These are phyloP conservation scores for Leptinotarsa texana DNA, from an alignment of 1,140 invertebrate species.

Conservation along the genomic window DNA sequence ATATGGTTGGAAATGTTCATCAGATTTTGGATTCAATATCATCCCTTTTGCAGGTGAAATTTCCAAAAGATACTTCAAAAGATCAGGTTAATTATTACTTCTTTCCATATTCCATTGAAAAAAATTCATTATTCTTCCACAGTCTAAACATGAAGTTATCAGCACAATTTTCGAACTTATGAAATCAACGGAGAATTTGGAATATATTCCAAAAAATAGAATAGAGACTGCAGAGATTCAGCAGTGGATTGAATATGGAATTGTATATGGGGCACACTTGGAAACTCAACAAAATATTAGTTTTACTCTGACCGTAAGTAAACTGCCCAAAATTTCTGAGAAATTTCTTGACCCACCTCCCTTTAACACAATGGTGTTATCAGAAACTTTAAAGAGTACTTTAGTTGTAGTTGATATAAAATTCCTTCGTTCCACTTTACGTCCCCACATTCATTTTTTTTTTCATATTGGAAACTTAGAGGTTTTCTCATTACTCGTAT, in stretches of 20 bases:
- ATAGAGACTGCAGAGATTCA: constrained; percentile 46
- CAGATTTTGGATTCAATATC: background rate
- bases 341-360: constrained; percentile 3
- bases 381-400: no score
- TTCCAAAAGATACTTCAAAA: background rate
- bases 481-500: no score
- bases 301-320: constrained; percentile 41
- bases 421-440: no score
- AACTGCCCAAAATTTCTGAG: background rate
- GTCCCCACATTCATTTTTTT: no score
- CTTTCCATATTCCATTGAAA: background rate
- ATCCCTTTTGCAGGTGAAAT: background rate
- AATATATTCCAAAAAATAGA: constrained; percentile 27
- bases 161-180: background rate
- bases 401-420: no score
- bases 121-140: background rate
- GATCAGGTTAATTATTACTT: background rate
- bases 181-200: background rate
- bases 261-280: constrained; percentile 39
- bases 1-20: background rate
- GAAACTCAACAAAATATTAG: constrained; percentile 34
- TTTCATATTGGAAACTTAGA: no score
- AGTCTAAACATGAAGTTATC: background rate
- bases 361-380: background rate
- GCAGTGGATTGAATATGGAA: constrained; percentile 52